Percentiles rank a stretch among this genome's conserved stretches.
Conservation (phyloP, 2,888 invertebrate genomes). For the Brenthis daphne region DNA sequence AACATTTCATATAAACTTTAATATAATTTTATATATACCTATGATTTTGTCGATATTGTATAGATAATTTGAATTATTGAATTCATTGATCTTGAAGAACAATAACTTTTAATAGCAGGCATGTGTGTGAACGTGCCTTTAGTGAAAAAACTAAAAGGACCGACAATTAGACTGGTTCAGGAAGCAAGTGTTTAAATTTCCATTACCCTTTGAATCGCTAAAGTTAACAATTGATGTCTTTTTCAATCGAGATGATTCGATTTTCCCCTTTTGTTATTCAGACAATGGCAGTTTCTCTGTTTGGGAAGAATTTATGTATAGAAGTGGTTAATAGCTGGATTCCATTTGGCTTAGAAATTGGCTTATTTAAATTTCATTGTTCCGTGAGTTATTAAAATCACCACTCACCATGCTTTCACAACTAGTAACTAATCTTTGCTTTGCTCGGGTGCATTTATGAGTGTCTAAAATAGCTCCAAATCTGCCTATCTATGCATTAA, state of each 20-base stretch:
- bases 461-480: too few species aligned
- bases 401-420: too few species aligned
- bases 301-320: conserved; percentile 12
- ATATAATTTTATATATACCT: too few species aligned
- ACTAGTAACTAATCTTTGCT: too few species aligned
- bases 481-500: too few species aligned
- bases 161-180: conserved; percentile 66
- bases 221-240: conserved; percentile 50
- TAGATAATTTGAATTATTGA: background rate
- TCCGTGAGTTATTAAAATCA: background rate
- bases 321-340: conserved; percentile 14
- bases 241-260: conserved; percentile 43
- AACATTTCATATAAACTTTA: too few species aligned
- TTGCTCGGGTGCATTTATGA: too few species aligned
- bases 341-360: conserved; percentile 10
- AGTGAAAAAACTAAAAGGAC: conserved; percentile 19
- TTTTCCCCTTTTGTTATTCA: conserved; percentile 44
- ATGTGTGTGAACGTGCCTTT: conserved; percentile 5
- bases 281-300: conserved; percentile 22
- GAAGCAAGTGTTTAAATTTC: conserved; percentile 79
- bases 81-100: background rate
- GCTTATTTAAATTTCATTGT: conserved; percentile 7
- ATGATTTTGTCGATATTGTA: too few species aligned
- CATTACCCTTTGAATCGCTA: conserved; percentile 69
- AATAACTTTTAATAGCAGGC: too few species aligned